Percentiles rank a stretch among this genome's conserved stretches.
Evolutionary conservation across 2,797 vertebrate species (phyloP).

Genomic region (Acanthis flammea): DNA sequence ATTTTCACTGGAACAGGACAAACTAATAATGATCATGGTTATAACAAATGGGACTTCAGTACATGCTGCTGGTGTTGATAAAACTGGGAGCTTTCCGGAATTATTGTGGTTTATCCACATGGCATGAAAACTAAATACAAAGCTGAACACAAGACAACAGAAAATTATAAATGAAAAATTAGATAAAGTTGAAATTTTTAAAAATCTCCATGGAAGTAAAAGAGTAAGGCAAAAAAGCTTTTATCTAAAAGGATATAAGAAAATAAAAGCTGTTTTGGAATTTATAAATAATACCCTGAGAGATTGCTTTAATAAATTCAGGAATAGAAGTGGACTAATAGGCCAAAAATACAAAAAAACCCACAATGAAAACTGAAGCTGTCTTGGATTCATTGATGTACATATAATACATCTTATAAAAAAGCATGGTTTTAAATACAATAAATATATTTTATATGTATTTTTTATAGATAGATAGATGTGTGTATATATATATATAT

Average conservation of each 20-base stretch:
- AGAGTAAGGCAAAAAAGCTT: background rate
- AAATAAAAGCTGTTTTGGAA: background rate
- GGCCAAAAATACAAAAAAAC: background rate
- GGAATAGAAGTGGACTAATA: background rate
- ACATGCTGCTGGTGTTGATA: background rate
- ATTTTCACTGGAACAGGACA: background rate
- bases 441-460: no score
- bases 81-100: background rate
- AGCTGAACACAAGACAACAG: background rate
- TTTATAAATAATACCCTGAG: background rate
- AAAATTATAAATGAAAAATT: background rate
- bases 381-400: background rate
- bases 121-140: background rate
- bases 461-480: no score
- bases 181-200: background rate
- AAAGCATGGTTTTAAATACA: background rate
- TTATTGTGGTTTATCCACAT: accelerated
- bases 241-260: background rate
- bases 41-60: background rate
- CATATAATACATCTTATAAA: background rate
- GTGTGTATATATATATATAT: no score
- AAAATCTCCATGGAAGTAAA: background rate
- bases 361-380: background rate
- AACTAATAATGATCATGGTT: background rate
- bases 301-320: background rate